Evolutionary conservation across 2,797 vertebrate genomes (phyloP).

Genomic region (Falco biarmicus): DNA sequence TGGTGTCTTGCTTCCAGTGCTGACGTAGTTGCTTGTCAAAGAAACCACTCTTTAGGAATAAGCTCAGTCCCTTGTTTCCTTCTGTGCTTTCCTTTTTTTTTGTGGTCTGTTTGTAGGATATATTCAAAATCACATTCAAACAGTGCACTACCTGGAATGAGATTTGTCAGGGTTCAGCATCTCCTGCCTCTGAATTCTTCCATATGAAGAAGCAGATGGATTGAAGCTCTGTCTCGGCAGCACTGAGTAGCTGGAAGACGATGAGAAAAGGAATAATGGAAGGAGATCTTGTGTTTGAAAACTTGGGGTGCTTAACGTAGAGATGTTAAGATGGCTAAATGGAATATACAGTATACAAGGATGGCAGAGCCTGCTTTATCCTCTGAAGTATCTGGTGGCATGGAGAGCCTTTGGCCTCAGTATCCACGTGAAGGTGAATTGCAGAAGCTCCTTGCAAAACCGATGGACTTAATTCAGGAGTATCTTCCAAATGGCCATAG

Average conservation of each 20-base stretch:
- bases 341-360: background rate
- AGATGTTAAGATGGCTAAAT: background rate
- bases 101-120: background rate
- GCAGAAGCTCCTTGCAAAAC: background rate
- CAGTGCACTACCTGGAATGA: accelerated
- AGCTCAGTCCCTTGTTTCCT: background rate
- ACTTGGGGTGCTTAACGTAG: background rate
- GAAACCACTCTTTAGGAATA: background rate
- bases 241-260: background rate
- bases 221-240: background rate
- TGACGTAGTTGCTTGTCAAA: background rate
- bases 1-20: background rate
- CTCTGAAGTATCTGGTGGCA: background rate
- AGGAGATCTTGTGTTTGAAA: background rate
- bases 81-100: background rate
- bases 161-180: background rate
- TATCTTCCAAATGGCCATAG: background rate
- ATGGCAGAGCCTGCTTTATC: background rate
- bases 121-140: background rate
- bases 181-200: background rate
- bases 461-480: accelerated
- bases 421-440: background rate
- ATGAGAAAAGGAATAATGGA: background rate
- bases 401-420: background rate
- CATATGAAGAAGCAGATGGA: background rate